Evolutionary conservation across 2,888 invertebrate species (phyloP).

Genomic region (Calliopum simillimum): DNA sequence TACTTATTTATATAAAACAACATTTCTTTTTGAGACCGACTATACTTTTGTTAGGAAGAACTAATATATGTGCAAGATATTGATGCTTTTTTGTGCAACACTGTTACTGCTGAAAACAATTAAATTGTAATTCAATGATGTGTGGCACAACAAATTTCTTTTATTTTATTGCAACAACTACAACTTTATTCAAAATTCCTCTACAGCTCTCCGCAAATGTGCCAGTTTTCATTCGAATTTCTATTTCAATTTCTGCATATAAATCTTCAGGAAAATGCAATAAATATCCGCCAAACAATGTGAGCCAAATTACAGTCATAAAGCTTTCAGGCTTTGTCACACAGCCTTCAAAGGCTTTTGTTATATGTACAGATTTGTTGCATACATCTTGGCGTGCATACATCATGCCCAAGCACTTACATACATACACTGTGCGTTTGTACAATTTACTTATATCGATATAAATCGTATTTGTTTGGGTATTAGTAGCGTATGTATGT

Average conservation of each 20-base stretch:
- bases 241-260: background rate
- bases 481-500: background rate
- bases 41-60: too few relatives aligned
- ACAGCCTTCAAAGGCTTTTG: background rate
- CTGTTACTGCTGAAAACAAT: too few relatives aligned
- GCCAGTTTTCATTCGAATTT: too few relatives aligned
- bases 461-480: background rate
- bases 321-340: too few relatives aligned
- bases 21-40: too few relatives aligned
- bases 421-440: background rate
- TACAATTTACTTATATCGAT: too few relatives aligned
- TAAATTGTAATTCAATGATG: too few relatives aligned
- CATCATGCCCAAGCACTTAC: background rate
- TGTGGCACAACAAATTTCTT: too few relatives aligned
- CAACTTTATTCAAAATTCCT: background rate
- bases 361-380: conserved; percentile 3
- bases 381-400: background rate
- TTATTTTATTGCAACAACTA: background rate
- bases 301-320: too few relatives aligned
- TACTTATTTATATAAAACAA: too few relatives aligned
- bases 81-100: too few relatives aligned
- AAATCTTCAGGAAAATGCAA: conserved; percentile 4
- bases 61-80: too few relatives aligned
- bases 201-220: background rate
- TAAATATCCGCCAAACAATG: background rate